Conservation (phyloP, 2,113 vertebrate genomes). For the Pterocles gutturalis region DNA sequence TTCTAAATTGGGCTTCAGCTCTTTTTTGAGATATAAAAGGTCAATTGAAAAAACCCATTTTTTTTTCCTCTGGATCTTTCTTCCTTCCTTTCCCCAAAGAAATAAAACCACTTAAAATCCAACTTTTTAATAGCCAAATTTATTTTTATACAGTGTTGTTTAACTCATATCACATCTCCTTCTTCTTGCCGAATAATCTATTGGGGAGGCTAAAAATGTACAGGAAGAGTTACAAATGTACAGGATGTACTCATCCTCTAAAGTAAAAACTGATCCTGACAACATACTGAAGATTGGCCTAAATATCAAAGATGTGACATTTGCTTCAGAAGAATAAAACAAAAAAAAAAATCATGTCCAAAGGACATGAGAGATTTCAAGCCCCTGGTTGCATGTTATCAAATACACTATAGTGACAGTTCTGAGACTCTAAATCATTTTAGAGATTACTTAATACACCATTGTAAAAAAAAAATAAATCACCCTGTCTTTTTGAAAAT, state of each 20-base stretch:
- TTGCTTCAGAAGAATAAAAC: not conserved
- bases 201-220: not conserved
- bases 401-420: not conserved
- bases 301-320: not conserved
- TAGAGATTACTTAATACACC: not conserved
- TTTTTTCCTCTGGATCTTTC: not conserved
- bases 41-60: not conserved
- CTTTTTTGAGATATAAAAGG: slow-evolving; percentile 8
- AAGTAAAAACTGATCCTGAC: not conserved
- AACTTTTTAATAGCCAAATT: not conserved
- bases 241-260: not conserved
- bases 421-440: not conserved
- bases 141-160: not conserved
- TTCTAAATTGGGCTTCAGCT: slow-evolving; percentile 25
- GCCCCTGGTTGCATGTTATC: not conserved
- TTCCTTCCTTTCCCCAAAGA: not conserved
- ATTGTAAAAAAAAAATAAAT: not conserved
- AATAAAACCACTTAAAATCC: not conserved
- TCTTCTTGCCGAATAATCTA: not conserved
- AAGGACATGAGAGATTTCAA: not conserved
- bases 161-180: not conserved
- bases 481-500: not conserved
- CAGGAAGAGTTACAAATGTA: not conserved
- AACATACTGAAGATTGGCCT: not conserved
- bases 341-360: not conserved